phyloP scores from a whole-genome alignment of 1,140 invertebrate genomes.

The Drepana arcuata region DNA sequence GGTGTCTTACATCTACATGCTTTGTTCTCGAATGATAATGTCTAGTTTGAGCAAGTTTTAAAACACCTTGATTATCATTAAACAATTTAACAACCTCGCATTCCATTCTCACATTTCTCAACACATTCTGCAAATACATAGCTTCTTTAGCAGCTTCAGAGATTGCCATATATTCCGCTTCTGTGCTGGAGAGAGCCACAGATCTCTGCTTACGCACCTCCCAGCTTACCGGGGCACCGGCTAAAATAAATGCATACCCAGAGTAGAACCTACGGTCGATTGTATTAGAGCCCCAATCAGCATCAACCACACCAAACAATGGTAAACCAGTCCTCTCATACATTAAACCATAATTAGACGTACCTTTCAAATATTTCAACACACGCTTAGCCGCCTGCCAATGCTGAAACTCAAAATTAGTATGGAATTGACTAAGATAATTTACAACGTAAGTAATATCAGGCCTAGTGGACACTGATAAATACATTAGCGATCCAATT shows the following conservation, averaged over 20 bases:
- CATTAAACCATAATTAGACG: slow-evolving; percentile 11
- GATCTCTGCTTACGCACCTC: slow-evolving; percentile 17
- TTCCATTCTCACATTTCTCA: slow-evolving; percentile 8
- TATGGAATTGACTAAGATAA: slow-evolving; percentile 27
- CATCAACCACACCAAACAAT: slow-evolving; percentile 27
- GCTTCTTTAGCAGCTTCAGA: slow-evolving; percentile 11
- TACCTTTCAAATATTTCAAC: slow-evolving; percentile 31
- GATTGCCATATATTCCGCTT: slow-evolving; percentile 11
- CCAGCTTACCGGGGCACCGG: slow-evolving; percentile 11
- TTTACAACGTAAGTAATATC: slow-evolving; percentile 35
- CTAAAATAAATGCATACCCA: slow-evolving; percentile 22
- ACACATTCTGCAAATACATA: slow-evolving; percentile 9
- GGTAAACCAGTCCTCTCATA: slow-evolving; percentile 14
- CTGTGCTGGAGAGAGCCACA: slow-evolving; percentile 15
- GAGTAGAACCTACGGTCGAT: slow-evolving; percentile 34
- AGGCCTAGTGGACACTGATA: slow-evolving; percentile 35
- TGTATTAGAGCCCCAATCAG: slow-evolving; percentile 31
- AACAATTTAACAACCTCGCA: slow-evolving; percentile 15
- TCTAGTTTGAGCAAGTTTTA: slow-evolving; percentile 13
- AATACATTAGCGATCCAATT: slow-evolving; percentile 45
- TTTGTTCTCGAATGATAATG: slow-evolving; percentile 17
- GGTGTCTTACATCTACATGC: slow-evolving; percentile 14
- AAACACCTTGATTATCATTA: slow-evolving; percentile 16
- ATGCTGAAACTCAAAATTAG: slow-evolving; percentile 17
- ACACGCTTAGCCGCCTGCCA: slow-evolving; percentile 26